These are phyloP conservation scores for Cerastis rubricosa DNA, from an alignment of 2,888 invertebrate species.

Conservation along the genomic window DNA sequence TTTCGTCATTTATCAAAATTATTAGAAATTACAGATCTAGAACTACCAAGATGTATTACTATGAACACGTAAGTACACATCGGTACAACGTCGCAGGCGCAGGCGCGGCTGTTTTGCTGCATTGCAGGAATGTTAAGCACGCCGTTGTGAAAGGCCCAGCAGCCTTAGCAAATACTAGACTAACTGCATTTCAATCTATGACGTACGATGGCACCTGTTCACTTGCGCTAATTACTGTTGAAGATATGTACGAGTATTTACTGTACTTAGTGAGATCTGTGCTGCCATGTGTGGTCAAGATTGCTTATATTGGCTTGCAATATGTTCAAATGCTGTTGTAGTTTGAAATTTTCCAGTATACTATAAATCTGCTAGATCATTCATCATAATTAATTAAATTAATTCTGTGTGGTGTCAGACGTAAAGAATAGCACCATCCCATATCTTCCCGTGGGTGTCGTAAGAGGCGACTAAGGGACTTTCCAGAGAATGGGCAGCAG, in stretches of 20 bases:
- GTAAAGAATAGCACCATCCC: no score
- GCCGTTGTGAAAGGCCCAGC: conserved; percentile 78
- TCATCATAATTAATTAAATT: no score
- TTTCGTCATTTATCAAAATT: conserved; percentile 1
- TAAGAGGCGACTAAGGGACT: no score
- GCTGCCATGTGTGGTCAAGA: neutral
- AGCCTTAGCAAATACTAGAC: conserved; percentile 69
- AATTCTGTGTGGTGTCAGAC: no score
- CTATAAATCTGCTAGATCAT: neutral
- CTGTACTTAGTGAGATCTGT: neutral
- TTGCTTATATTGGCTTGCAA: neutral
- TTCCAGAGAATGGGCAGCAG: no score
- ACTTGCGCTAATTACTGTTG: conserved; percentile 51
- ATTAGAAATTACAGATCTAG: neutral
- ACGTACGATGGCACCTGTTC: conserved; percentile 66
- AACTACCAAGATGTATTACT: conserved; percentile 9
- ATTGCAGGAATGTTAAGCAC: conserved; percentile 74
- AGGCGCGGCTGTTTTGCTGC: conserved; percentile 63
- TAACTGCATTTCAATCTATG: conserved; percentile 70
- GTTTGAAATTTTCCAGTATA: neutral
- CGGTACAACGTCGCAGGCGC: conserved; percentile 6
- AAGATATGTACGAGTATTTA: conserved; percentile 7
- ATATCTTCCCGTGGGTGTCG: no score
- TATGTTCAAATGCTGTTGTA: neutral
- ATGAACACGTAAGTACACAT: conserved; percentile 14